Evolutionary conservation across 2,113 vertebrate genomes (phyloP).

Genomic region (Crotalus tigris): DNA sequence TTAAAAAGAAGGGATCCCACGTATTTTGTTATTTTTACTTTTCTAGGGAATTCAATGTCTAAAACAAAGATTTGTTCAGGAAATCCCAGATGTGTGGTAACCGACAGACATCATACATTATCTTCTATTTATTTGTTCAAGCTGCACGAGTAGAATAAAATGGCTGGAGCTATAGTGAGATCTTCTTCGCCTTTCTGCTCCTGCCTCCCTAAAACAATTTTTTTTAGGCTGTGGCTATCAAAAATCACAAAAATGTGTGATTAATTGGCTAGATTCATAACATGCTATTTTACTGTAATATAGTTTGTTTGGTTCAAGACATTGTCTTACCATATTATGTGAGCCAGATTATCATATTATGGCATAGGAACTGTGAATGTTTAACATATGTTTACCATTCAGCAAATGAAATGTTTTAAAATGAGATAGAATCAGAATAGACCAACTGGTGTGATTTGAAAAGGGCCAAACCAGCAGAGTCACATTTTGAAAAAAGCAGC

Average conservation of each 20-base stretch:
- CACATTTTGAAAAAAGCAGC: constrained; percentile 28
- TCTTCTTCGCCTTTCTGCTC: constrained; percentile 58
- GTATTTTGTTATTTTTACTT: background rate
- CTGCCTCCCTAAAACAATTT: constrained; percentile 30
- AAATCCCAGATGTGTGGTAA: background rate
- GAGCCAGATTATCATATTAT: background rate
- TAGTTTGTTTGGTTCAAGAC: background rate
- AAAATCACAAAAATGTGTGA: rapidly evolving
- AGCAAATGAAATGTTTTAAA: constrained; percentile 39
- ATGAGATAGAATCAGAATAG: constrained; percentile 10
- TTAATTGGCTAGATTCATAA: background rate
- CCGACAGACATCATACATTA: background rate
- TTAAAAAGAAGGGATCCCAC: background rate
- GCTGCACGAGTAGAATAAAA: background rate
- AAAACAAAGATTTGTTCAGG: background rate
- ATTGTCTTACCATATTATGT: background rate
- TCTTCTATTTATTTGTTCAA: background rate
- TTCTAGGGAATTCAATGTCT: background rate
- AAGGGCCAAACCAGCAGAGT: constrained; percentile 36
- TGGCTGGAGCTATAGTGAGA: background rate
- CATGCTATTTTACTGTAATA: background rate
- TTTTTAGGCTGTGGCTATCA: background rate
- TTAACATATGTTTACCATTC: background rate
- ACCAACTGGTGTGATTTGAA: constrained; percentile 24
- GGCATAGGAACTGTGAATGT: background rate